These are phyloP conservation scores for Colletes gigas DNA, from an alignment of 1,140 invertebrate genomes.

Conservation along the genomic window DNA sequence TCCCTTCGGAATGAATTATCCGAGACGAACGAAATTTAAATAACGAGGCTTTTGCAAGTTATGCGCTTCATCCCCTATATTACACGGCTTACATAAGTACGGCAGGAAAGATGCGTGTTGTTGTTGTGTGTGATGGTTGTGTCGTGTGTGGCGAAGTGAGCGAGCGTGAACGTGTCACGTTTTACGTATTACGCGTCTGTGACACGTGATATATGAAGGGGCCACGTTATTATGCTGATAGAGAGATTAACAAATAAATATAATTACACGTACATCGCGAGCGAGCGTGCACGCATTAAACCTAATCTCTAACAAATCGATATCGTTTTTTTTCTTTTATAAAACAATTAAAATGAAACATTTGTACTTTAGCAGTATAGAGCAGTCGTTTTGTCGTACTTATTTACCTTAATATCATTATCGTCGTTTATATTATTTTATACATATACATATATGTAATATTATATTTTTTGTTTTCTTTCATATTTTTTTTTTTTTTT, in stretches of 20 bases:
- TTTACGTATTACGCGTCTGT: background rate
- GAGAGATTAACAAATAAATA: conserved; percentile 69
- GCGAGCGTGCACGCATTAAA: conserved; percentile 49
- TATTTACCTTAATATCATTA: conserved; percentile 68
- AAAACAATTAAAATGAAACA: conserved; percentile 81
- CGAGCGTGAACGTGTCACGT: conserved; percentile 21
- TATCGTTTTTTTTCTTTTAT: conserved; percentile 60
- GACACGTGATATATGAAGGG: conserved; percentile 3
- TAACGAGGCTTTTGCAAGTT: background rate
- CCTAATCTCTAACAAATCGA: conserved; percentile 61
- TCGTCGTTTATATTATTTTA: conserved; percentile 68
- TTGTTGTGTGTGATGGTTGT: conserved; percentile 1
- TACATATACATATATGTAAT: conserved; percentile 71
- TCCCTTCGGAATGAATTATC: too few species aligned
- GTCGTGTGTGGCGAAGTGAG: conserved; percentile 11
- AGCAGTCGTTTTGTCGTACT: conserved; percentile 79
- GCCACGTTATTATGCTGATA: conserved; percentile 21
- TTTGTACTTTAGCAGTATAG: conserved; percentile 82
- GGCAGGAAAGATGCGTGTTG: conserved; percentile 15
- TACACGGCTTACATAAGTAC: conserved; percentile 30
- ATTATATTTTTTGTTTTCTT: conserved; percentile 65
- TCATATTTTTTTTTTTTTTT: conserved; percentile 56
- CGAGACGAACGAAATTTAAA: background rate
- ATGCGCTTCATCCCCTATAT: background rate
- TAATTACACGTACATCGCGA: conserved; percentile 64